Evolutionary conservation across 2,113 vertebrate species (phyloP), one percentile per base, ranked within the genome.

Genomic region (Microtus montanus): DNA sequence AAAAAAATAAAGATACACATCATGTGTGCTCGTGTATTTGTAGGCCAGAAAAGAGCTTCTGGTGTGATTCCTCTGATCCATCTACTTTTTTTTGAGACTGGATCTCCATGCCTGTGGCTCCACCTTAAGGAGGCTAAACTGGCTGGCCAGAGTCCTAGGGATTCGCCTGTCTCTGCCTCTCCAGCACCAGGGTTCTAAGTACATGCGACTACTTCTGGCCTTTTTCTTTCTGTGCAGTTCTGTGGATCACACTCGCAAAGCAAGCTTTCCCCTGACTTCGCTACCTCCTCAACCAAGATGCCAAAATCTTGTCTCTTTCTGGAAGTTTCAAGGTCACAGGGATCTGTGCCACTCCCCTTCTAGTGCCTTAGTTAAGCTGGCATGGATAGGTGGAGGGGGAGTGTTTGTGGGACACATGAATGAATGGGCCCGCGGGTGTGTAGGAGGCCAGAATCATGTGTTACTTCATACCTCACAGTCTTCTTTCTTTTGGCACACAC

Each of bases 261-360:
- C 44, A n/a, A 70, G 30, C 30, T 2, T 93, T 66, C 87, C 11
- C 33, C 38, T 14, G 10, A 24, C 71, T 22, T 33, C 22, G 44
- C 71, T 35, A 7, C 33, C 41, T 49, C 61, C 22, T 87, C 75
- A 35, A 20, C 11, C 35, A 20, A 19, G 47, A 79, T 52, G 13
- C 78, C 66, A 77, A 77, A 71, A 41, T 89, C 49, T 82, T 73
- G 28, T 22, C 66, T 80, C 58, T 90, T 92, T 92, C 68, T 5
- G 3, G 66, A 71, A 10, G 66, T 52, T 73, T n/a, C 30, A 44
- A 20, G 52, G 73, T 44, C 7, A 2, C 41, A 61, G 66, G 66
- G 63, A 26, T 49, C 30, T 79, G 82, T 30, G 35, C 44, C 88
- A 41, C 54, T 58, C 54, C 54, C 54, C 54, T 20, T 58, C 5